Percentiles rank a stretch among this genome's conserved stretches.
phyloP scores from a whole-genome alignment of 2,888 invertebrate species.

The Chrysolina americana region DNA sequence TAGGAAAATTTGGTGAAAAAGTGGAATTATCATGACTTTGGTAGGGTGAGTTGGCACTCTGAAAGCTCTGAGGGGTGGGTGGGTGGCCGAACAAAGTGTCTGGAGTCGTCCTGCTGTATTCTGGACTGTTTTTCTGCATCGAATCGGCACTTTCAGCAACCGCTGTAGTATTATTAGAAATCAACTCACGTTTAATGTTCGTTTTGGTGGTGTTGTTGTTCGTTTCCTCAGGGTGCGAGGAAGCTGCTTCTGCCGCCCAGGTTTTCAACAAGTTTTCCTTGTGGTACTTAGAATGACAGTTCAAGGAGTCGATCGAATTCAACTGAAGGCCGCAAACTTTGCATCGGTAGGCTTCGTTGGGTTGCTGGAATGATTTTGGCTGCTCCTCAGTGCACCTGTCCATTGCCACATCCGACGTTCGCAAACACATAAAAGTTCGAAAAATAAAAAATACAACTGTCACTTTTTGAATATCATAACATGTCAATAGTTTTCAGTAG shows the following conservation, averaged over 20 bases:
- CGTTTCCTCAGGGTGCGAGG: constrained; percentile 70
- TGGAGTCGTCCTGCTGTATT: constrained; percentile 73
- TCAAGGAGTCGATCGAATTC: constrained; percentile 83
- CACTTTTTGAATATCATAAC: constrained; percentile 69
- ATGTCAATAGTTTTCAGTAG: constrained; percentile 66
- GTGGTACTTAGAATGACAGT: constrained; percentile 84
- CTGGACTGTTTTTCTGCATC: constrained; percentile 76
- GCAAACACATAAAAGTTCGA: constrained; percentile 61
- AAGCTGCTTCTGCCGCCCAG: constrained; percentile 76
- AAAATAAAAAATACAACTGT: constrained; percentile 68
- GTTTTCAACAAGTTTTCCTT: constrained; percentile 83
- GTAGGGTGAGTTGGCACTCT: constrained; percentile 78
- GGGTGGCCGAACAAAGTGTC: constrained; percentile 77
- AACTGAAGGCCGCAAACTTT: constrained; percentile 83
- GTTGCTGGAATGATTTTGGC: constrained; percentile 59
- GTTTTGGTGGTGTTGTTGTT: constrained; percentile 76
- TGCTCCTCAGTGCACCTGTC: constrained; percentile 63
- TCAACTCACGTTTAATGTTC: constrained; percentile 73
- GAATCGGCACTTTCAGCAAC: constrained; percentile 84
- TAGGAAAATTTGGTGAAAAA: constrained; percentile 71
- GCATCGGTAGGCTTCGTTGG: constrained; percentile 77
- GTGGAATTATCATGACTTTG: constrained; percentile 74
- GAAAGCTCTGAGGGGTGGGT: constrained; percentile 78
- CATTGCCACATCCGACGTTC: constrained; percentile 61
- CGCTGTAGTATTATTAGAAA: constrained; percentile 72